These are phyloP conservation scores for Rattus rattus DNA, from an alignment of 2,113 vertebrate species.

Conservation along the genomic window DNA sequence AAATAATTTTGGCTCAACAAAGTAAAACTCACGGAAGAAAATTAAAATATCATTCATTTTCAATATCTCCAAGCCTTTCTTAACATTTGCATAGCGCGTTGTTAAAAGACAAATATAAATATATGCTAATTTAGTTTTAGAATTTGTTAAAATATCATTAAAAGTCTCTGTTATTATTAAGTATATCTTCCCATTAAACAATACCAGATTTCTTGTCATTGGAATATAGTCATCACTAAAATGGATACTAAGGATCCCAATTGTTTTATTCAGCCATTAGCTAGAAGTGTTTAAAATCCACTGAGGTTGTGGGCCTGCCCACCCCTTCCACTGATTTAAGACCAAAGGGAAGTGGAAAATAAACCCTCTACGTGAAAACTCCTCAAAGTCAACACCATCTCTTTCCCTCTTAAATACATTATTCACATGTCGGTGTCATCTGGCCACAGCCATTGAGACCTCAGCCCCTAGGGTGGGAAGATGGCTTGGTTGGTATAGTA, in stretches of 20 bases:
- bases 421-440: not conserved
- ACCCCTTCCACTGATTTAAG: fast-evolving
- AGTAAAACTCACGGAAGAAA: not conserved
- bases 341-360: not conserved
- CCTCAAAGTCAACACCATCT: not conserved
- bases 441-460: not conserved
- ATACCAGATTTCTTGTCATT: not conserved
- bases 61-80: not conserved
- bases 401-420: not conserved
- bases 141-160: not conserved
- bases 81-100: not conserved
- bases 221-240: not conserved
- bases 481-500: not conserved
- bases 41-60: not conserved
- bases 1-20: not conserved
- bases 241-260: not conserved
- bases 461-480: not conserved
- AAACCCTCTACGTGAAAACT: not conserved
- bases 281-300: not conserved
- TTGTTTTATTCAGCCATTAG: not conserved
- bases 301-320: not conserved
- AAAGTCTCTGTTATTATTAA: not conserved
- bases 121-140: not conserved
- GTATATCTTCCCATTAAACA: not conserved
- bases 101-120: not conserved